Conservation (phyloP, 2,888 invertebrate species). For the Drosophila limbata region DNA sequence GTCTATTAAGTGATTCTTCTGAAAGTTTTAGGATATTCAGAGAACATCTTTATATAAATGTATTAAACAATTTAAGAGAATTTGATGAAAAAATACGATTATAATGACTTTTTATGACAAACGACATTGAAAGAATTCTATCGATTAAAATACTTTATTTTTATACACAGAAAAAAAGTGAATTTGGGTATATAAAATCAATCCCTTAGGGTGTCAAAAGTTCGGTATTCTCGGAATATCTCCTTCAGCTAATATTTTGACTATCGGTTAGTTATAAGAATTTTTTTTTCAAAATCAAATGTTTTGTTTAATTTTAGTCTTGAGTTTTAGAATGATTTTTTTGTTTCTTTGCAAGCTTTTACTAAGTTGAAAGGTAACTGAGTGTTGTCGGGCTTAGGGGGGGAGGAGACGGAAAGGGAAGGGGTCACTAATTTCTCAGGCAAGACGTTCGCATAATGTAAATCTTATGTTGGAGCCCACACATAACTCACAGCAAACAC, state of each 20-base stretch:
- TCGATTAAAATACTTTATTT: not conserved
- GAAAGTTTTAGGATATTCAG: not conserved
- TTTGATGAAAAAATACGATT: not conserved
- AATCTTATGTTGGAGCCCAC: slow-evolving; percentile 58
- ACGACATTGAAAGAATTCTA: not conserved
- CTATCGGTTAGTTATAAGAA: no score
- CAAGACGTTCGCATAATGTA: slow-evolving; percentile 63
- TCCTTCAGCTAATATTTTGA: no score
- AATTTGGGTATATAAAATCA: no score
- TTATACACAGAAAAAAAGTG: no score
- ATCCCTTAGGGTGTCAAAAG: no score
- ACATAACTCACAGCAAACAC: slow-evolving; percentile 66
- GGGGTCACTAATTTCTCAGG: slow-evolving; percentile 48
- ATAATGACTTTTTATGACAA: not conserved
- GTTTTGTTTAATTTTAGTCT: no score
- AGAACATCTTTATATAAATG: not conserved
- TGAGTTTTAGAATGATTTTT: no score
- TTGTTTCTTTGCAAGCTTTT: no score
- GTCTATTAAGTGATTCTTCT: not conserved
- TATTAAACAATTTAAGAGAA: not conserved
- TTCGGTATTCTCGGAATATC: no score
- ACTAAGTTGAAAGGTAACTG: not conserved
- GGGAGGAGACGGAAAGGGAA: not conserved
- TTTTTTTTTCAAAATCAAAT: no score
- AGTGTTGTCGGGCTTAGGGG: no score